phyloP scores from a whole-genome alignment of 2,113 vertebrate genomes.

The Glaucomys volans region DNA sequence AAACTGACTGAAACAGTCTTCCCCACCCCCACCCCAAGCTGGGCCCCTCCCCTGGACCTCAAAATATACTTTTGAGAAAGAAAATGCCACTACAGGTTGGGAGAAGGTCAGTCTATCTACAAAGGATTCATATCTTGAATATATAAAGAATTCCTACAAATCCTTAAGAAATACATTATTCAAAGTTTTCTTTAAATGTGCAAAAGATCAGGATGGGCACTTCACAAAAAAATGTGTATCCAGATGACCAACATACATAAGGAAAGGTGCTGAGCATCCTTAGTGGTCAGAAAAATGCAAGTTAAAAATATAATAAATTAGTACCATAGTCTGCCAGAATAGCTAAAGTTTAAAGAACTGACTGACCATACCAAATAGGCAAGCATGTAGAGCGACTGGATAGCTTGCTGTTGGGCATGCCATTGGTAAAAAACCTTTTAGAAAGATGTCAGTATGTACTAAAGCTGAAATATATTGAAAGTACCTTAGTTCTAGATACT shows the following conservation, averaged over 20 bases:
- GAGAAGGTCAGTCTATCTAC: neutral
- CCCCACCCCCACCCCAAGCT: too few relatives aligned
- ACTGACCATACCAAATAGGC: neutral
- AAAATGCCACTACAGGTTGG: neutral
- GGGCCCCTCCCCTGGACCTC: too few relatives aligned
- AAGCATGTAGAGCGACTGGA: neutral
- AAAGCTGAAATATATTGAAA: neutral
- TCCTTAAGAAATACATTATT: neutral
- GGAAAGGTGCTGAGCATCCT: neutral
- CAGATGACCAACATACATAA: neutral
- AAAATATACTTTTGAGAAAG: neutral
- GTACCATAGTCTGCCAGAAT: neutral
- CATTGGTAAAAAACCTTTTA: constrained; percentile 28
- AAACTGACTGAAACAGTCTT: too few relatives aligned
- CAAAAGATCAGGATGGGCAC: neutral
- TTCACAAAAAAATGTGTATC: neutral
- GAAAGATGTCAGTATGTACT: constrained; percentile 20
- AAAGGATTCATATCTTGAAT: neutral
- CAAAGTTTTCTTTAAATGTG: neutral
- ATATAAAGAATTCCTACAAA: constrained; percentile 30
- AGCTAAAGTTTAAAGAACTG: neutral
- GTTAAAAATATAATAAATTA: neutral
- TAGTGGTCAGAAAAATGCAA: neutral
- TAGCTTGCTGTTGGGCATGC: neutral
- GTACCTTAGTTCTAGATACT: neutral